These are phyloP conservation scores for Grammomys dolichurus DNA, from an alignment of 2,113 vertebrate species.

Conservation along the genomic window DNA sequence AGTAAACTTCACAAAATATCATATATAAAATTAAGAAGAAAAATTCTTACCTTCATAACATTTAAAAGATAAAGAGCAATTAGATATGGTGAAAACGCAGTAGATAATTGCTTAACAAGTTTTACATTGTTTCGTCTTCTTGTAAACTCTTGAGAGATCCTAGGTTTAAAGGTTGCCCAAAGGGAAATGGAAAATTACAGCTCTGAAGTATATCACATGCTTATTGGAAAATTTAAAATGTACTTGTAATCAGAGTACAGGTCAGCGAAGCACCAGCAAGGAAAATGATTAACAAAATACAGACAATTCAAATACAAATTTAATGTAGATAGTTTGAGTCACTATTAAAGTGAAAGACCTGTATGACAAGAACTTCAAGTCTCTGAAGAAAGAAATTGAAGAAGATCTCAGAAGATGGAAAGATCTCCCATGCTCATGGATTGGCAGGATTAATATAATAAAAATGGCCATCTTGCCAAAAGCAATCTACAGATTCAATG, in stretches of 20 bases:
- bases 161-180: background rate
- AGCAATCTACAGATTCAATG: too few species aligned
- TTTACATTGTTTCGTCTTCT: background rate
- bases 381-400: too few species aligned
- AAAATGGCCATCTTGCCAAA: too few species aligned
- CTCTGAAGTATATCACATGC: background rate
- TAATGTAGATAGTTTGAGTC: background rate
- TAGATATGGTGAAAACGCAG: background rate
- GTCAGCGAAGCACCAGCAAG: background rate
- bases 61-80: background rate
- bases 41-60: background rate
- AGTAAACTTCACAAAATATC: background rate
- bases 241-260: background rate
- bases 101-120: background rate
- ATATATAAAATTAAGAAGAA: background rate
- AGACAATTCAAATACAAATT: slow-evolving; percentile 44
- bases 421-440: too few species aligned
- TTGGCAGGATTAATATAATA: too few species aligned
- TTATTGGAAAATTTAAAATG: slow-evolving; percentile 18
- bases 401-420: too few species aligned
- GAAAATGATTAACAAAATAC: background rate
- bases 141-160: background rate
- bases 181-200: slow-evolving; percentile 18
- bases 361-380: too few species aligned
- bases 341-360: too few species aligned